A percentile compares a stretch with the other conserved stretches of the same genome.
phyloP scores from a whole-genome alignment of 2,113 vertebrate genomes.

The Falco punctatus region DNA sequence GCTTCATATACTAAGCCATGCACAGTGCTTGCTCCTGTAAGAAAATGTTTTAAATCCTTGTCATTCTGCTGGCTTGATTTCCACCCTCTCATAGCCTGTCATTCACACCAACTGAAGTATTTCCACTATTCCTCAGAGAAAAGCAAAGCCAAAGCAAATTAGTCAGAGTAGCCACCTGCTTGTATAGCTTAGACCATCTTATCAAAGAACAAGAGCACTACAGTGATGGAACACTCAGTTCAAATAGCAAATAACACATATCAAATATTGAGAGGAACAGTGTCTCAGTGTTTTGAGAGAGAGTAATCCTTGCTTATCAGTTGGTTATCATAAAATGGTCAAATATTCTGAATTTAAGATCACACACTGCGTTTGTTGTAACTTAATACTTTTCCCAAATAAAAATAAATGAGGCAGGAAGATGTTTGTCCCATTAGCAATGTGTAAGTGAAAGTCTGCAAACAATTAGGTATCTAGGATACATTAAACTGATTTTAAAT shows the following conservation, averaged over 20 bases:
- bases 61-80: background rate
- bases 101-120: background rate
- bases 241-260: background rate
- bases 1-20: background rate
- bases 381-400: background rate
- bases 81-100: background rate
- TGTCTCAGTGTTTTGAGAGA: background rate
- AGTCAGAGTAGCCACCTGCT: slow-evolving; percentile 21
- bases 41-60: background rate
- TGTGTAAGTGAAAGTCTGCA: slow-evolving; percentile 7
- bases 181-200: background rate
- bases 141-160: slow-evolving; percentile 4
- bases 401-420: background rate
- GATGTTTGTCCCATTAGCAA: slow-evolving; percentile 29
- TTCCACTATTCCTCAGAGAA: background rate
- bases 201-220: slow-evolving; percentile 1
- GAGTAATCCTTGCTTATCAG: background rate
- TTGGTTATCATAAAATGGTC: background rate
- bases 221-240: background rate
- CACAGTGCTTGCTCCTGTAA: background rate
- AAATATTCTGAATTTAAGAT: slow-evolving; percentile 33
- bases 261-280: background rate
- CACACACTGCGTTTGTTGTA: background rate
- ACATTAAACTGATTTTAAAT: slow-evolving; percentile 27
- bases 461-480: slow-evolving; percentile 34